phyloP scores from a whole-genome alignment of 2,888 invertebrate genomes.

The Metellina segmentata region DNA sequence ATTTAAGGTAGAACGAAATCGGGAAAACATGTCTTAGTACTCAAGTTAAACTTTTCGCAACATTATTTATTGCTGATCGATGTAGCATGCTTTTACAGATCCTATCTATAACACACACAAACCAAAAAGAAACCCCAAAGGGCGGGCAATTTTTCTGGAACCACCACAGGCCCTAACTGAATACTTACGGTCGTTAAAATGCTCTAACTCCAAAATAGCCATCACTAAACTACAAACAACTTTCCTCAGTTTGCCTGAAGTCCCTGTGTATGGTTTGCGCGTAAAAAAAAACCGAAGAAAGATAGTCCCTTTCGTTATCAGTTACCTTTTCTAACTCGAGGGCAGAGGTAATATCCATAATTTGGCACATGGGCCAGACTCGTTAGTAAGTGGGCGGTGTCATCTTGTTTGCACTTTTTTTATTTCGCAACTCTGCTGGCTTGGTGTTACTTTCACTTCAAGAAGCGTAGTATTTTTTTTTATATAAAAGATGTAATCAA shows the following conservation, averaged over 20 bases:
- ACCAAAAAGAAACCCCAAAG: background rate
- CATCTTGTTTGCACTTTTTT: slow-evolving; percentile 57
- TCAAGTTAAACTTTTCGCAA: no score
- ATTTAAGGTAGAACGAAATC: no score
- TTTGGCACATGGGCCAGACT: slow-evolving; percentile 69
- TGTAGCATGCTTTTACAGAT: no score
- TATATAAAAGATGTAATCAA: background rate
- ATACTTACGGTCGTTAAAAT: background rate
- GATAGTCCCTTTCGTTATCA: slow-evolving; percentile 54
- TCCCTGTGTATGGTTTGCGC: slow-evolving; percentile 5
- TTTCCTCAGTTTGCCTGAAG: slow-evolving; percentile 11
- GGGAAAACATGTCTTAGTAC: no score
- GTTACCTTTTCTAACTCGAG: slow-evolving; percentile 55
- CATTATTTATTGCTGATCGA: no score
- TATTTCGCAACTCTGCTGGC: background rate
- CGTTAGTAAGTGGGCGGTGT: slow-evolving; percentile 65
- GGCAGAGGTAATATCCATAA: slow-evolving; percentile 70
- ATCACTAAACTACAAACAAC: background rate
- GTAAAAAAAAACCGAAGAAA: slow-evolving; percentile 7
- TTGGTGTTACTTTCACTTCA: background rate
- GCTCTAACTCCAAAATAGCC: background rate
- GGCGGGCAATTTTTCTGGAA: background rate
- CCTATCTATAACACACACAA: no score
- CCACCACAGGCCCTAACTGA: background rate
- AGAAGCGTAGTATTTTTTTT: background rate